Base-by-base conservation (phyloP, 2,113 vertebrate species). In the Sapayoa aenigma region DNA sequence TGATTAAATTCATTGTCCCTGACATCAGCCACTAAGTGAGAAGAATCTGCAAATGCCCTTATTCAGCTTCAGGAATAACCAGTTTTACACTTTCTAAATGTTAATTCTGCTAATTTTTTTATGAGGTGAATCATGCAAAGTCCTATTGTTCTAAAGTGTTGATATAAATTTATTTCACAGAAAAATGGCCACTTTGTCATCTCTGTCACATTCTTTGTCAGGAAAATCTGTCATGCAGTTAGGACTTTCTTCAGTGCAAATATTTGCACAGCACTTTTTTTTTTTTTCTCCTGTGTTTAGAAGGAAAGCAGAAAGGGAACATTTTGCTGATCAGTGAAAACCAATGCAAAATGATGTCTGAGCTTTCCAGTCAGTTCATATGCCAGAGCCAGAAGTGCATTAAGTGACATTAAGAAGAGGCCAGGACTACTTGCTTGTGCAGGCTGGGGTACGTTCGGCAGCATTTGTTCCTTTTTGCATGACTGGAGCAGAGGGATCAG, bases 71-170 rank as follows among this genome's bases (percentile, higher is more conserved):
- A 72, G 46, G 62, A 94, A 55, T 22, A 83, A 73, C 21, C 55
- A 53, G 11, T 47, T 92, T 67, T 71, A 33, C 62, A 22, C 59
- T 68, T 93, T 56, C n/a, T 74, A 80, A 92, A 88, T 65, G 72
- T 90, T 94, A 95, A 72, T 35, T 77, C 31, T 93, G 52, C 84
- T 96, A 47, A 89, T 95, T 88, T 93, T 55, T 87, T 62, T 60
- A 23, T 60, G 41, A 96, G 77, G 60, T 82, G 87, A 94, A 92
- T 92, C 71, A 50, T 95, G 47, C 81, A 44, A 94, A 89, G n/a
- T 89, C 58, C 50, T 50, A 3, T 31, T n/a, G 25, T 73, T 84
- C 85, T 73, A 79, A 90, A 88, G 63, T 91, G 50, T 50, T 80
- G 42, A 50, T 90, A 74, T 52, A 88, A 93, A 83, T 90, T 74